Evolutionary conservation across 2,888 invertebrate species (phyloP), one percentile per base, ranked within the genome.

Genomic region (Leptinotarsa peninsularis): DNA sequence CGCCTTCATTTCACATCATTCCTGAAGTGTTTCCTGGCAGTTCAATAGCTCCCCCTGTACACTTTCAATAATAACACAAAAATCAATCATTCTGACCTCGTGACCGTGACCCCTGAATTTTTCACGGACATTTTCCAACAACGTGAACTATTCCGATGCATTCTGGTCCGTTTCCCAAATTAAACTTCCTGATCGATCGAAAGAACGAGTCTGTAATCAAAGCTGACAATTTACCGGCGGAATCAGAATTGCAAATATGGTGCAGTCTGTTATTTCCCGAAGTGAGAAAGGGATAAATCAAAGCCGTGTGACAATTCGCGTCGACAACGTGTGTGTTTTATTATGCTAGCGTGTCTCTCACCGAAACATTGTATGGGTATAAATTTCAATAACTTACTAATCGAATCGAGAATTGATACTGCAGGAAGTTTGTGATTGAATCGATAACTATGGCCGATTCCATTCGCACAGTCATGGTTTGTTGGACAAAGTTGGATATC

Each of bases 181-280:
- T 43, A 33, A 18, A 63, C 63, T 63, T 63, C n/a, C 63, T 43
- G 63, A 63, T 63, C 63, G n/a, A 33, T 17, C 17, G 33, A 63
- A 63, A 63, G 63, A 33, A 63, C 43, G n/a, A 63, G 17, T 43
- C 14, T 43, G 63, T 63, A 63, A 63, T 63, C 63, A 63, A 43
- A 63, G 63, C 63, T 63, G 63, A 63, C 63, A 63, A 63, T 63
- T 63, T 43, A 63, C 63, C 63, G 43, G 33, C 63, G 17, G 14
- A 63, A 63, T 63, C 63, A 63, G 63, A 63, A 63, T 63, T 63
- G 63, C 63, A 63, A 63, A 63, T 63, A 63, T 63, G 63, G 33
- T 43, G 18, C 27, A 63, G 33, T 63, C 27, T 63, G 63, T 63
- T 63, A 63, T 63, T 63, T 63, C 63, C 63, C 63, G 43, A 63